Conservation (phyloP, 2,888 invertebrate species). For the Bruchidius siliquastri region DNA sequence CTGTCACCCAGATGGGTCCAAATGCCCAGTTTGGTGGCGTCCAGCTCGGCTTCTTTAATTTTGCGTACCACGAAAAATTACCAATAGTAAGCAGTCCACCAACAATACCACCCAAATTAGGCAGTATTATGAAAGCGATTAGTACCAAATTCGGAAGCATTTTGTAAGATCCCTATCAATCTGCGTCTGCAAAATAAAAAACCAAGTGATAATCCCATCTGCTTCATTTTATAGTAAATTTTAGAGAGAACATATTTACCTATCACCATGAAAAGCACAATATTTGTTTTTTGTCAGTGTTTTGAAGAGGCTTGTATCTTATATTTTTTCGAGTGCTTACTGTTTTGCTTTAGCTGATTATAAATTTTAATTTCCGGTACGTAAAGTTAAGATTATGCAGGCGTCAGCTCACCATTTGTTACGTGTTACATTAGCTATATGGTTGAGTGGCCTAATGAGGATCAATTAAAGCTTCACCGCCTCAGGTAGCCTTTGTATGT, state of each 20-base stretch:
- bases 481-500: too few species aligned
- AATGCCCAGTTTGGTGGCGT: slow-evolving; percentile 77
- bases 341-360: too few species aligned
- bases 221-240: not conserved
- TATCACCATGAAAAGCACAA: too few species aligned
- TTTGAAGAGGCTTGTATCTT: not conserved
- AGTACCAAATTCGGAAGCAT: not conserved
- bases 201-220: not conserved
- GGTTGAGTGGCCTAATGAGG: too few species aligned
- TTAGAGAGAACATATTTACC: too few species aligned
- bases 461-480: too few species aligned
- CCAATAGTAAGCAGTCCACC: slow-evolving; percentile 59
- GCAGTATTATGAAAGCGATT: slow-evolving; percentile 45
- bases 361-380: not conserved
- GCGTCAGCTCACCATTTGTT: too few species aligned
- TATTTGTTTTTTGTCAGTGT: not conserved
- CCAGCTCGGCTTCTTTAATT: slow-evolving; percentile 68
- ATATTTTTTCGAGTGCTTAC: not conserved
- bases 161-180: not conserved
- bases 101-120: slow-evolving; percentile 66
- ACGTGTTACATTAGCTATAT: too few species aligned
- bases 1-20: slow-evolving; percentile 70
- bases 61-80: slow-evolving; percentile 60
- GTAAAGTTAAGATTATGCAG: too few species aligned
- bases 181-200: not conserved